Base-by-base conservation (phyloP, 2,888 invertebrate genomes). In the Melikaiella ostensackeni region DNA sequence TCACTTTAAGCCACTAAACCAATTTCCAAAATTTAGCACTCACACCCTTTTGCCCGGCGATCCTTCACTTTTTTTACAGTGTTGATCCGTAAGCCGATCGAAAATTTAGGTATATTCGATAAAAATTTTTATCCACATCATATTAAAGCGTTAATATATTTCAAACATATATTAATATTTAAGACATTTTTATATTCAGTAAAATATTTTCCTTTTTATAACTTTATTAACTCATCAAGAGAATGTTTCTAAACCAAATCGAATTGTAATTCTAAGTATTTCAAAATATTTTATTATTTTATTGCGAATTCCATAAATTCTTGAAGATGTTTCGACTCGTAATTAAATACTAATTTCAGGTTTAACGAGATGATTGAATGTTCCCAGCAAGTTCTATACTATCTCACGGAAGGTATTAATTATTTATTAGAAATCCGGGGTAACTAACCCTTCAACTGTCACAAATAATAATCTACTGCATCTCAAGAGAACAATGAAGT, bases 361-460 rank as follows among this genome's bases (percentile, higher is more conserved):
- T 62, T 62, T 62, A 30, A 62, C 62, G 30, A 19, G 35, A 19
- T 62, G 9, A 35, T 62, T 35, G 35, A n/a, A 33, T 35, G n/a
- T 64, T 70, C n/a, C 30, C 46, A 70, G 27, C 27, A 27, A 19
- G n/a, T 13, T 70, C 46, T 59, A 59, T 55, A 42, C 8, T 46
- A 46, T 70, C 50, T 70, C 70, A 50, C n/a, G 50, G 46, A 33
- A 50, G 30, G 27, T 50, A 46, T 9, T 11, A 2, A 70, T 50
- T 70, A 70, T 70, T 70, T 70, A 50, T 70, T 70, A 70, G 46
- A 70, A 70, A 55, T 55, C 30, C n/a, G 11, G 5, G n/a, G n/a
- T 70, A 70, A 50, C 55, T 70, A 70, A 70, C 50, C 30, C 70
- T 50, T 21, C 33, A 30, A 27, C 30, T 50, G 46, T 30, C 50